Base-by-base conservation (phyloP, 1,140 invertebrate genomes). In the Laupala kohalensis region DNA sequence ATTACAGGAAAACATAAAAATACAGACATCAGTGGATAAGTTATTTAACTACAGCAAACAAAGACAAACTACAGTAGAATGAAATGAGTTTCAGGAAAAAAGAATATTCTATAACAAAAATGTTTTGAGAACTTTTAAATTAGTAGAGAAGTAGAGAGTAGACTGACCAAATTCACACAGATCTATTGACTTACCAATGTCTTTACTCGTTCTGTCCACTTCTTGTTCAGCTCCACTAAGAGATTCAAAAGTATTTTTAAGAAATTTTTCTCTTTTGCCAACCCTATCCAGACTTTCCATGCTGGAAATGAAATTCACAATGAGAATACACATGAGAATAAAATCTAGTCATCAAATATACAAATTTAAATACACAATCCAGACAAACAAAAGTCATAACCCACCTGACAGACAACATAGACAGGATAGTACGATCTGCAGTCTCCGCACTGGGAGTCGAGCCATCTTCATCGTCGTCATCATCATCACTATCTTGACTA, bases 231-330 rank as follows among this genome's bases (percentile, higher is more conserved):
- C 71, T 24, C 65, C 71, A 69, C 71, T 65, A 6, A 92, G 81
- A 73, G 88, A 91, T 78, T 92, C 90, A 79, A 90, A 92, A 23
- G 89, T 91, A 63, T 87, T 89, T 77, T 92, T 90, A 53, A 93
- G 80, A 79, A 88, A 92, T 76, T 88, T 88, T 78, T 91, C 90
- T 6, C 90, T 79, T 63, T 87, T 86, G 0, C 84, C 84, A 0
- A 90, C 81, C 73, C 86, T 84, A 80, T 92, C 90, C 30, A 92
- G 81, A 30, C 89, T 90, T 79, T 93, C 92, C 9, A 88, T 90
- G 76, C 90, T 92, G 0, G 84, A 53, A 53, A 53, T 53, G 19
- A 9, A 53, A 53, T 53, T 2, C n/a, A n/a, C n/a, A n/a, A n/a
- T n/a, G n/a, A n/a, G n/a, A n/a, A n/a, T n/a, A n/a, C n/a, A n/a